These are phyloP conservation scores for Nymphalis io DNA, from an alignment of 1,140 invertebrate species.

Conservation along the genomic window DNA sequence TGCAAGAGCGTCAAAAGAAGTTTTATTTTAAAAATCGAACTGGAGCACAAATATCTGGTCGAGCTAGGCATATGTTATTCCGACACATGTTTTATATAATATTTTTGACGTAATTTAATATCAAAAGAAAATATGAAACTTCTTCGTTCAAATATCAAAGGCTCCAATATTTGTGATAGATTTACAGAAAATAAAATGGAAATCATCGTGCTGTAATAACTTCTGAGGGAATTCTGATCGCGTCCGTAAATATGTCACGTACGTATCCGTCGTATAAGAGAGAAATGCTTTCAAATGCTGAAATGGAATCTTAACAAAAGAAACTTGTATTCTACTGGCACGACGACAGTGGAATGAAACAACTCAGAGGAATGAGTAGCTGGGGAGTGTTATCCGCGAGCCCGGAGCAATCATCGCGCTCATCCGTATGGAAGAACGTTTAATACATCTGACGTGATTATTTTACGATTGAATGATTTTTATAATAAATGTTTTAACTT, in stretches of 20 bases:
- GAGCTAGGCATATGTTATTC: too few relatives aligned
- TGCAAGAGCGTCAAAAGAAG: too few relatives aligned
- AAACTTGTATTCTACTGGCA: slow-evolving; percentile 11
- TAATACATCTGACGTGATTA: slow-evolving; percentile 41
- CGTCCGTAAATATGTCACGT: slow-evolving; percentile 9
- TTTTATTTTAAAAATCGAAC: too few relatives aligned
- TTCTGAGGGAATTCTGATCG: not conserved
- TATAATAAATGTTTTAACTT: slow-evolving; percentile 28
- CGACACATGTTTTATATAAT: too few relatives aligned
- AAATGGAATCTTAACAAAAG: slow-evolving; percentile 8
- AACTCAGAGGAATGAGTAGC: not conserved
- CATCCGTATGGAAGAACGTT: slow-evolving; percentile 35
- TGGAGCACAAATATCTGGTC: too few relatives aligned
- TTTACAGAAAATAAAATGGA: not conserved
- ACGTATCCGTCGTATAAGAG: not conserved
- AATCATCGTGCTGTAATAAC: slow-evolving; percentile 1
- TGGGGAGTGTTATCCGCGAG: not conserved
- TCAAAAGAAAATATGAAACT: not conserved
- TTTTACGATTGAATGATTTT: slow-evolving; percentile 23
- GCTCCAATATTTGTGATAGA: not conserved
- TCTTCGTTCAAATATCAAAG: not conserved
- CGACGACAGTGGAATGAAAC: slow-evolving; percentile 4
- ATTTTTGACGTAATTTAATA: too few relatives aligned
- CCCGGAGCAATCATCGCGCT: slow-evolving; percentile 34
- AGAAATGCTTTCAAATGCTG: slow-evolving; percentile 11